Conservation (phyloP, 92 coral and sea anemone genomes). For the Paramuricea clavata region DNA sequence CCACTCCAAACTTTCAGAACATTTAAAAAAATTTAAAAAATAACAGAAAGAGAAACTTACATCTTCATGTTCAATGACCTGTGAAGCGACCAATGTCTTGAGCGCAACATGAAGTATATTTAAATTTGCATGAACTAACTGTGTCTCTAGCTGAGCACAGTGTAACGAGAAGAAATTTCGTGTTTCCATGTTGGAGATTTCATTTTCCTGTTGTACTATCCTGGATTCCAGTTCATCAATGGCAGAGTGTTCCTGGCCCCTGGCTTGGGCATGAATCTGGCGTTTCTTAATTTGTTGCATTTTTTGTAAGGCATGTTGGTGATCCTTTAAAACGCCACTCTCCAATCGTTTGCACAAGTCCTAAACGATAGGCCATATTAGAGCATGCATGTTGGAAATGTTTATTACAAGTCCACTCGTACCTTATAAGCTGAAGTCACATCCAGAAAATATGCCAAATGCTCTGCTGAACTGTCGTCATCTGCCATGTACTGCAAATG, state of each 20-base stretch:
- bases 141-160: constrained; percentile 95
- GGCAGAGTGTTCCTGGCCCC: constrained; percentile 87
- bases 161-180: constrained; percentile 95
- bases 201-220: constrained; percentile 95
- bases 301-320: constrained; percentile 92
- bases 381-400: background rate
- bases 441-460: constrained; percentile 87
- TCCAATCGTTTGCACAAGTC: constrained; percentile 97
- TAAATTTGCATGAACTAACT: constrained; percentile 90
- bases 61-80: constrained; percentile 84
- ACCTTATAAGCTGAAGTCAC: constrained; percentile 85
- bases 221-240: constrained; percentile 93
- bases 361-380: constrained; percentile 41
- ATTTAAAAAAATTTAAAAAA: no score
- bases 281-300: constrained; percentile 99
- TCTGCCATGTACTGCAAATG: constrained; percentile 80
- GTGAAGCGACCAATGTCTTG: constrained; percentile 86
- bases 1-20: no score
- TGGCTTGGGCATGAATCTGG: constrained; percentile 96
- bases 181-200: constrained; percentile 98
- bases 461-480: constrained; percentile 82
- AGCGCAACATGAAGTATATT: constrained; percentile 85
- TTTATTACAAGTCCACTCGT: no score
- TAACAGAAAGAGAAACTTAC: no score
- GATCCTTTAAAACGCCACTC: constrained; percentile 97